Evolutionary conservation across 2,797 vertebrate genomes (phyloP), one percentile per base, ranked within the genome.

Genomic region (Morus bassanus): DNA sequence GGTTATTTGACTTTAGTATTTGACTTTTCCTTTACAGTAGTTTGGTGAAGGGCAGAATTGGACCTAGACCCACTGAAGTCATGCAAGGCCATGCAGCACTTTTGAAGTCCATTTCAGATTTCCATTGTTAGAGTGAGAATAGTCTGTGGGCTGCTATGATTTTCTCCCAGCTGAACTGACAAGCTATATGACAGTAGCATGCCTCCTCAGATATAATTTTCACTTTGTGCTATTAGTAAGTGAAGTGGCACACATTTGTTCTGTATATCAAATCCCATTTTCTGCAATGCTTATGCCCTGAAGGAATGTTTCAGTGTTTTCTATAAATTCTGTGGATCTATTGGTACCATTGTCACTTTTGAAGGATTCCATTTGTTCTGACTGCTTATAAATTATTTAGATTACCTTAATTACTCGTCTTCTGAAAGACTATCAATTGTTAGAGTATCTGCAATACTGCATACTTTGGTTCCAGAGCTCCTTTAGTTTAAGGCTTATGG

Each of bases 81-180:
- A 31, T 51, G 30, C 0, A 17, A 45, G 46, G 57, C 54, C 30
- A 13, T 0, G 0, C 18, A 11, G 0, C 18, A 11, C 11, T 72
- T 78, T 22, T n/a, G 50, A 18, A 48, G 56, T 35, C n/a, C 4
- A 0, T 82, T 91, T 79, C 59, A 70, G 30, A 39, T 65, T 89
- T 70, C n/a, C 10, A 7, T 22, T 28, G 27, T 21, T 68, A 69
- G 41, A 28, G 19, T 68, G 39, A 84, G 61, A 82, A 31, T 10
- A 57, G 50, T 31, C 39, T 76, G 54, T 82, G 41, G 15, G 61
- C 45, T 92, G 54, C 65, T 94, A 6, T 48, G 46, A 35, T 91
- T 76, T 86, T 54, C 72, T 82, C 57, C 45, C 43, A 82, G 84
- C 28, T 86, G 74, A 94, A 45, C 27, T 83, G 65, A 60, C 54